phyloP scores from a whole-genome alignment of 2,797 vertebrate species.

The Lutjanus argentimaculatus region DNA sequence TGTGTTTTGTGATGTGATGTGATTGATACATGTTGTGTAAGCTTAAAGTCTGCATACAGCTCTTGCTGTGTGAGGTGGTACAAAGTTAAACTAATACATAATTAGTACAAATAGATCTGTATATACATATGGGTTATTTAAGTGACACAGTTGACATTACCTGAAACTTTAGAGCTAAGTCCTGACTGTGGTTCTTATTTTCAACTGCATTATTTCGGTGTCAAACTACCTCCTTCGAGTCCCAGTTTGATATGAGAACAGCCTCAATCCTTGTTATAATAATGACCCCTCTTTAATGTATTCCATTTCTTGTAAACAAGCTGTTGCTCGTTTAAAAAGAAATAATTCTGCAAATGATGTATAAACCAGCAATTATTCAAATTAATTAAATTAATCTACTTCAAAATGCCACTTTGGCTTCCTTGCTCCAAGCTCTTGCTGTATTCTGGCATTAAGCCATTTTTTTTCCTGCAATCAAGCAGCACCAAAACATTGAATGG shows the following conservation, averaged over 20 bases:
- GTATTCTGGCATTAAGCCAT: conserved; percentile 4
- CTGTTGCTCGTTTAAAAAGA: neutral
- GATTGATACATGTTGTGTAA: too few relatives aligned
- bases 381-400: neutral
- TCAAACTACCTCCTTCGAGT: neutral
- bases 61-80: too few relatives aligned
- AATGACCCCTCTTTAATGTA: neutral
- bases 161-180: neutral
- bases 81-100: neutral
- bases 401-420: neutral
- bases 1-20: too few relatives aligned
- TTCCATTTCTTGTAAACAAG: conserved; percentile 6
- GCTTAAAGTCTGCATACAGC: too few relatives aligned
- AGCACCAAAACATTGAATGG: neutral
- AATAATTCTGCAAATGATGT: neutral
- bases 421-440: neutral
- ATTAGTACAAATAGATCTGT: neutral
- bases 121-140: neutral
- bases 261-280: neutral
- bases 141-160: neutral
- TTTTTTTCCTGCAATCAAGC: neutral
- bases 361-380: neutral
- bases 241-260: neutral
- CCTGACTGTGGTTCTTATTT: neutral
- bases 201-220: neutral